phyloP scores from a whole-genome alignment of 2,797 vertebrate genomes.

The Caiman crocodilus region DNA sequence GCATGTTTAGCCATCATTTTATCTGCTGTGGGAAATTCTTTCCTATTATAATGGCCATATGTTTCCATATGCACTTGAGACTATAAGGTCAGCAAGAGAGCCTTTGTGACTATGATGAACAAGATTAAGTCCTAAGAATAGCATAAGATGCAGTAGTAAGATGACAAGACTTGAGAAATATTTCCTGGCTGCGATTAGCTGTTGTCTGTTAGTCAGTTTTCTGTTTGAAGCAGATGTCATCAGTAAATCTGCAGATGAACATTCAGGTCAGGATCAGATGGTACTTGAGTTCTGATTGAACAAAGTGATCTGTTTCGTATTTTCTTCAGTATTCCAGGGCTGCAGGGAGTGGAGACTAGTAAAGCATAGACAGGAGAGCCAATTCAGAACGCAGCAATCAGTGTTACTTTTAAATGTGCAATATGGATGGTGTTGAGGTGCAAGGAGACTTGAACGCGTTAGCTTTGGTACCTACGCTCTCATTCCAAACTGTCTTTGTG shows the following conservation, averaged over 20 bases:
- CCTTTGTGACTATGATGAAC: not conserved
- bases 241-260: not conserved
- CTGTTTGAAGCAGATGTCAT: not conserved
- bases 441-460: conserved; percentile 54
- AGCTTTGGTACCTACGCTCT: conserved; percentile 62
- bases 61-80: not conserved
- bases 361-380: conserved; percentile 3
- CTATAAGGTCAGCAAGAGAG: not conserved
- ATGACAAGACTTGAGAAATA: conserved; percentile 5
- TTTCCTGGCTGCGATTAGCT: conserved; percentile 25
- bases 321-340: not conserved
- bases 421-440: conserved; percentile 37
- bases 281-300: conserved; percentile 30
- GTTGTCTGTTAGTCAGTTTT: conserved; percentile 33
- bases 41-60: not conserved
- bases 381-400: conserved; percentile 55
- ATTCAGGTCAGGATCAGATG: conserved; percentile 36
- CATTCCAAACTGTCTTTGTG: conserved; percentile 46
- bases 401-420: conserved; percentile 47
- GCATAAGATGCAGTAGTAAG: conserved; percentile 29
- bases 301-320: not conserved
- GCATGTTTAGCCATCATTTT: rapidly evolving
- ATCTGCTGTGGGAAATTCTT: not conserved
- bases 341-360: conserved; percentile 3
- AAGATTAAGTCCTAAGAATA: conserved; percentile 4